Evolutionary conservation across 1,140 invertebrate species (phyloP).

Genomic region (Asbolus verrucosus): DNA sequence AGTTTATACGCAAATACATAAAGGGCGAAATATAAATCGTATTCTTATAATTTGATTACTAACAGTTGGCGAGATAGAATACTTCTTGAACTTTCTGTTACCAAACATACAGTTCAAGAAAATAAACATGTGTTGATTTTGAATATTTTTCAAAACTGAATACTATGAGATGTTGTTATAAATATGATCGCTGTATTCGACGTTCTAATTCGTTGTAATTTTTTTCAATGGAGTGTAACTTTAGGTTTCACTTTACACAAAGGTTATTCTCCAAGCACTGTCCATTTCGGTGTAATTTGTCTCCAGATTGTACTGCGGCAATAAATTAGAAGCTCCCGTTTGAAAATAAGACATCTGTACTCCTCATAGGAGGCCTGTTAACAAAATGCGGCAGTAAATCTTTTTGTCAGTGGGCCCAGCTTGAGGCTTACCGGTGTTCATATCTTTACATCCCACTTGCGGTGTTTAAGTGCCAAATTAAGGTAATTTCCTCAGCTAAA

Average conservation of each 20-base stretch:
- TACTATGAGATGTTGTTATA: too few species aligned
- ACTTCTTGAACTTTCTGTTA: too few species aligned
- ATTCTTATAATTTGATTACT: too few species aligned
- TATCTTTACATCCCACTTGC: conserved; percentile 29
- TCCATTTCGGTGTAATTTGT: conserved; percentile 12
- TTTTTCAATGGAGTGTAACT: too few species aligned
- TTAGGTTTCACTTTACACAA: background rate
- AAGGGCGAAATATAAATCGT: too few species aligned
- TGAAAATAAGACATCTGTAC: conserved; percentile 52
- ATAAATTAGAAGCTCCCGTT: conserved; percentile 20
- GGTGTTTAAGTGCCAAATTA: conserved; percentile 49
- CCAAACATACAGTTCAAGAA: too few species aligned
- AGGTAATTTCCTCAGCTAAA: conserved; percentile 46
- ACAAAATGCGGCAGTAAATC: conserved; percentile 41
- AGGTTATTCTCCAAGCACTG: background rate
- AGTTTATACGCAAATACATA: too few species aligned
- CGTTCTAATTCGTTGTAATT: too few species aligned
- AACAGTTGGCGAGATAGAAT: too few species aligned
- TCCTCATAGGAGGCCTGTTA: conserved; percentile 29
- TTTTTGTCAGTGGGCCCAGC: conserved; percentile 39
- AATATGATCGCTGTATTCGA: too few species aligned
- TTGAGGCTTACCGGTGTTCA: conserved; percentile 35
- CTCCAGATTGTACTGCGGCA: conserved; percentile 5
- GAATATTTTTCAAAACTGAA: too few species aligned
- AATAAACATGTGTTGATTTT: too few species aligned